Percentiles rank a stretch among this genome's conserved stretches.
Conservation (phyloP, 1,140 invertebrate genomes). For the Diploscapter pachys region DNA sequence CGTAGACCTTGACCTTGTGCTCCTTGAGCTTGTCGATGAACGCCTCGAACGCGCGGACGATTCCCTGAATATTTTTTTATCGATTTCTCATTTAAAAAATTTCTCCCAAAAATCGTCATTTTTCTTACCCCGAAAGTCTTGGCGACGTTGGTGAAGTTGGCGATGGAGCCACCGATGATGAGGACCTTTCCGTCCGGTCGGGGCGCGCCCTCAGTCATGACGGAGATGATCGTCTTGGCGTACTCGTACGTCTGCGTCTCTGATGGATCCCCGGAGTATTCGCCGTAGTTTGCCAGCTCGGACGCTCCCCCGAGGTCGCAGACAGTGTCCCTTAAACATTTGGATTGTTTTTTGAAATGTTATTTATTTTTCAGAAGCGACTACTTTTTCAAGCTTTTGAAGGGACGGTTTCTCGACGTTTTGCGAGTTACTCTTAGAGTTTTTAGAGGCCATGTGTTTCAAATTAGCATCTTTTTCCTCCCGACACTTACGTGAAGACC, state of each 20-base stretch:
- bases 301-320: conserved; percentile 88
- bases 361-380: too few relatives aligned
- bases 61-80: conserved; percentile 67
- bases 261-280: conserved; percentile 96
- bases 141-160: conserved; percentile 99
- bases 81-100: not conserved
- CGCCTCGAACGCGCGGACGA: conserved; percentile 89
- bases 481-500: conserved; percentile 75
- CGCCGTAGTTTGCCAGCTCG: conserved; percentile 97
- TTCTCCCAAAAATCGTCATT: not conserved
- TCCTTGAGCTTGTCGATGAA: conserved; percentile 84
- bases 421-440: too few relatives aligned
- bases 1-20: conserved; percentile 88
- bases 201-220: conserved; percentile 85
- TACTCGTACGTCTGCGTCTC: conserved; percentile 99
- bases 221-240: conserved; percentile 88
- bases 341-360: too few relatives aligned
- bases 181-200: conserved; percentile 71
- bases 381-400: too few relatives aligned
- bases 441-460: too few relatives aligned
- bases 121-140: conserved; percentile 82
- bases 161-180: conserved; percentile 97
- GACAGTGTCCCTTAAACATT: conserved; percentile 78
- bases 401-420: too few relatives aligned
- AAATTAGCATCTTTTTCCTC: too few relatives aligned